phyloP scores from a whole-genome alignment of 2,797 vertebrate species.

The Gila robusta region DNA sequence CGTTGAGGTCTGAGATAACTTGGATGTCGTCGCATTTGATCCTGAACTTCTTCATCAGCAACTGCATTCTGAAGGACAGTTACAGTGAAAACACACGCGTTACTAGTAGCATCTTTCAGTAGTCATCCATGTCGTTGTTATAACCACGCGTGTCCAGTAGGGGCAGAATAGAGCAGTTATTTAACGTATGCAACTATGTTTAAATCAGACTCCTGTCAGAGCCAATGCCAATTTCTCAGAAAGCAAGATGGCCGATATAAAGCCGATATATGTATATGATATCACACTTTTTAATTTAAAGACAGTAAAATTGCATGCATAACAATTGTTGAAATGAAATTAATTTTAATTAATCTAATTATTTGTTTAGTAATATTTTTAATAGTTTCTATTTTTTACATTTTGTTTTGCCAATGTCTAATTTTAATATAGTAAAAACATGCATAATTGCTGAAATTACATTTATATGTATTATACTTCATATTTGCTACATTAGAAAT shows the following conservation, averaged over 20 bases:
- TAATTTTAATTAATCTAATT: no score
- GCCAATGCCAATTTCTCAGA: no score
- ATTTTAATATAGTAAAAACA: neutral
- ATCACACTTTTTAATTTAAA: neutral
- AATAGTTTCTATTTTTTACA: neutral
- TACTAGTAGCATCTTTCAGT: neutral
- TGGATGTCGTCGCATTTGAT: constrained; percentile 92
- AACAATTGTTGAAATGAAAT: neutral
- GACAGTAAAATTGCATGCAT: neutral
- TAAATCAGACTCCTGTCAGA: neutral
- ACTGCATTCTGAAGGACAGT: constrained; percentile 84
- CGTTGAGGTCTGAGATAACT: constrained; percentile 90
- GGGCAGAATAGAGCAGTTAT: neutral
- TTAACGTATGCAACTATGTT: neutral
- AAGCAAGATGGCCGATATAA: neutral
- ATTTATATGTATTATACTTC: neutral
- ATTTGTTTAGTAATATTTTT: neutral
- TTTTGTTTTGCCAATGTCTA: neutral
- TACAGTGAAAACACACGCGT: neutral
- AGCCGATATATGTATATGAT: no score
- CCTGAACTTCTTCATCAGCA: constrained; percentile 92
- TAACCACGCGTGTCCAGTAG: neutral
- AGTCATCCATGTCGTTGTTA: rapidly evolving
- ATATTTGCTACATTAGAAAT: neutral
- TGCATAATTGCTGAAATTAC: neutral